Base-by-base conservation (phyloP, 1,140 invertebrate genomes). In the Gryon sp. region DNA sequence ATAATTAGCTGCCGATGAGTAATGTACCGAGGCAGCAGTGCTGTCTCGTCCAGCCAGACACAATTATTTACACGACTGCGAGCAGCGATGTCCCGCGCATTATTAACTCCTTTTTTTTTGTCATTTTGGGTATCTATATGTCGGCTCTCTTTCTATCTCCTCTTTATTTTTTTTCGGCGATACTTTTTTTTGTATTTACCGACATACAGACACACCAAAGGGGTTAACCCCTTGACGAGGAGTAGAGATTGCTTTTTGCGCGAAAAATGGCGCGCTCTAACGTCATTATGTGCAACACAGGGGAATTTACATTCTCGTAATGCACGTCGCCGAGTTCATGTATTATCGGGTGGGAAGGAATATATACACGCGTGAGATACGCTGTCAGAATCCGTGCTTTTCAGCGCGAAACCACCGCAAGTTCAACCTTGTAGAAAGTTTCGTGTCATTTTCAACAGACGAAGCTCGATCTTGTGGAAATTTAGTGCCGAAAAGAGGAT, bases 251-350 rank as follows among this genome's bases (percentile, higher is more conserved):
- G 74, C 73, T 74, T 73, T 76, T 62, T 60, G 38, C 57, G 57
- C n/a, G n/a, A 76, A 79, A 79, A 79, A 76, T 73, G 62, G 50
- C 62, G 41, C 19, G 38, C 59, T 55, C 63, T 76, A 76, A 79
- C 63, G 63, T 79, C 55, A 66, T 79, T 79, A 76, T 60, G 26
- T 41, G n/a, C 60, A 40, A 43, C 36, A 36, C 18, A 53, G 48
- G 34, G 53, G 68, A 73, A 74, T 73, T 76, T 79, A 73, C 68
- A 79, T 79, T 76, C 43, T 63, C 66, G 63, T 73, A 73, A 73
- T 63, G 50, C 24, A 34, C 32, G 57, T 0, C 40, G 55, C 24
- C 12, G 26, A 65, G 45, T 65, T 22, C 48, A 65, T 65, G 52
- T 65, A 53, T 26, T 53, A 28, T n/a, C n/a, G 24, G 11, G 9